These are phyloP conservation scores for Orycteropus afer DNA, from an alignment of 2,113 vertebrate species.

Conservation along the genomic window DNA sequence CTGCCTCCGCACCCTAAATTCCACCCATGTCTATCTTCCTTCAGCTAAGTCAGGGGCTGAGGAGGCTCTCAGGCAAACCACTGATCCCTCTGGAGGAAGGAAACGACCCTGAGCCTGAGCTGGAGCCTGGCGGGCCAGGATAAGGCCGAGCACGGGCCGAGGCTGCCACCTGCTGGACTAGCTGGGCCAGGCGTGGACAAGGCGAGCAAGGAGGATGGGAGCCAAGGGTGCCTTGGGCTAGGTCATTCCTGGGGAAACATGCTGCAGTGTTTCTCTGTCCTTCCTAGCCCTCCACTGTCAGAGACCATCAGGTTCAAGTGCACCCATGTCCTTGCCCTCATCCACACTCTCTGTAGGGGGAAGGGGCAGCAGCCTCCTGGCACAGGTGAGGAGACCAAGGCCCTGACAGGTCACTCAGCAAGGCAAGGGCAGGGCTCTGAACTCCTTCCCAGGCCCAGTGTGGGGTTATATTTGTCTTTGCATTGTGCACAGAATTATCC, in stretches of 20 bases:
- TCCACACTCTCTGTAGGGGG: no score
- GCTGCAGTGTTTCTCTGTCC: background rate
- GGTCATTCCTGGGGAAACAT: fast-evolving
- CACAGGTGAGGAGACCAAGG: background rate
- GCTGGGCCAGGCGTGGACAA: fast-evolving
- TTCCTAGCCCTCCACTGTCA: background rate
- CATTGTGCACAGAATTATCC: fast-evolving
- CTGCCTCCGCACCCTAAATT: background rate
- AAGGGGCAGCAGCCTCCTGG: background rate
- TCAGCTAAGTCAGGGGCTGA: background rate
- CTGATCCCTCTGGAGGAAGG: background rate
- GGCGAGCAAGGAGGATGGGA: fast-evolving
- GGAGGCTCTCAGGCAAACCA: background rate
- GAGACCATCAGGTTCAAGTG: background rate
- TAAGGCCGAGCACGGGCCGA: background rate
- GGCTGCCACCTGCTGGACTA: slow-evolving; percentile 79
- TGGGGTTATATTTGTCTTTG: fast-evolving
- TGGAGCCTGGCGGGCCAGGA: background rate
- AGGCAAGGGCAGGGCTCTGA: background rate
- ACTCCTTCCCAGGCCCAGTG: background rate
- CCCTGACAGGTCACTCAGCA: background rate
- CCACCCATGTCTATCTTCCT: fast-evolving
- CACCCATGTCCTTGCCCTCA: fast-evolving
- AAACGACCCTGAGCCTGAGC: background rate
- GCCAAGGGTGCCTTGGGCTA: fast-evolving